phyloP scores from a whole-genome alignment of 1,140 invertebrate species.

The Globodera rostochiensis region DNA sequence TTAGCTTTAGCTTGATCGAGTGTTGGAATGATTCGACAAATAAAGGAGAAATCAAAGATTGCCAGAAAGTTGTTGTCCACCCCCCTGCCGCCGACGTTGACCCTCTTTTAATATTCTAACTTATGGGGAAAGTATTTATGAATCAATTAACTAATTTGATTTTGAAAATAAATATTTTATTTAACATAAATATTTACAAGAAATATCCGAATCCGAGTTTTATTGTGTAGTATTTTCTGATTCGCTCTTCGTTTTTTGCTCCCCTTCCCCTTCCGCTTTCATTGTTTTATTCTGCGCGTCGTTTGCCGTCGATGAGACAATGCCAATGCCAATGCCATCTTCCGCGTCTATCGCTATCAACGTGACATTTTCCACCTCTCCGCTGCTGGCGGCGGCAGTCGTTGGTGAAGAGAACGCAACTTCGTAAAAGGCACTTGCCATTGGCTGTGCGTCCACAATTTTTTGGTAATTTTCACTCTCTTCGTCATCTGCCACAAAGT shows the following conservation, averaged over 20 bases:
- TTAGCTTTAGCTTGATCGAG: too few relatives aligned
- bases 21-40: too few relatives aligned
- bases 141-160: too few relatives aligned
- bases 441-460: slow-evolving; percentile 1
- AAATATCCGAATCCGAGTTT: too few relatives aligned
- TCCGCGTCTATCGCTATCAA: slow-evolving; percentile 7
- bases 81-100: too few relatives aligned
- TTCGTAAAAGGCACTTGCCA: slow-evolving; percentile 14
- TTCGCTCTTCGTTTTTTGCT: background rate
- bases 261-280: background rate
- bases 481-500: slow-evolving; percentile 21
- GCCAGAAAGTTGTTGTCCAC: too few relatives aligned
- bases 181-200: too few relatives aligned
- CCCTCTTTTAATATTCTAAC: too few relatives aligned
- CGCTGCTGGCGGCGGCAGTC: background rate
- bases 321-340: background rate
- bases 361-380: background rate
- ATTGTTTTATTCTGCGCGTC: background rate
- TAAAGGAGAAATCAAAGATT: too few relatives aligned
- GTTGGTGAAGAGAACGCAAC: slow-evolving; percentile 6
- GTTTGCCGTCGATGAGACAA: background rate
- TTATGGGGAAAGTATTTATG: too few relatives aligned
- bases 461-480: slow-evolving; percentile 9
- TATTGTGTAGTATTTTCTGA: too few relatives aligned
- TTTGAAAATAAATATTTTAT: too few relatives aligned